Conservation (phyloP, 1,140 invertebrate genomes). For the Diorhabda elongata region DNA sequence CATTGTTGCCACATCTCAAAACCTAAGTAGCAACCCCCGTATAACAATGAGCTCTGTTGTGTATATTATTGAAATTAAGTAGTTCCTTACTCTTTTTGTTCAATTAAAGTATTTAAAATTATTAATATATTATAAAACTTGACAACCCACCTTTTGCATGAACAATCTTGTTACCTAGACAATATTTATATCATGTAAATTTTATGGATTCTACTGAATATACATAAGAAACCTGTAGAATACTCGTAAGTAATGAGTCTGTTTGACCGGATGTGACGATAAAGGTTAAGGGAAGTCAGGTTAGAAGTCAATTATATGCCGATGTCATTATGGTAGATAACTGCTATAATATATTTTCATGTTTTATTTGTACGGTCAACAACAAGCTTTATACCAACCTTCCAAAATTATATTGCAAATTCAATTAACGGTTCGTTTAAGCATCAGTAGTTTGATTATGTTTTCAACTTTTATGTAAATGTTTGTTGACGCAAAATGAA, state of each 20-base stretch:
- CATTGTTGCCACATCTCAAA: too few species aligned
- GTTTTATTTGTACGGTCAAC: not conserved
- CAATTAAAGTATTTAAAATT: not conserved
- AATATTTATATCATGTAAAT: constrained; percentile 11
- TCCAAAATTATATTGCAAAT: not conserved
- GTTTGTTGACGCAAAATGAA: too few species aligned
- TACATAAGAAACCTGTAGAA: constrained; percentile 28
- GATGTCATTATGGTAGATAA: constrained; percentile 29
- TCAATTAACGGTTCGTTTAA: not conserved
- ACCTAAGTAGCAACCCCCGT: too few species aligned
- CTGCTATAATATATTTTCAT: constrained; percentile 11
- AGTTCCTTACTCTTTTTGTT: too few species aligned
- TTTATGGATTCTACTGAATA: constrained; percentile 25
- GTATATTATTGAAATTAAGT: too few species aligned
- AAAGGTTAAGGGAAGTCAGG: constrained; percentile 35
- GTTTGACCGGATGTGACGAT: constrained; percentile 34
- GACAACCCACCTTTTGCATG: not conserved
- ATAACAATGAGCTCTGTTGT: too few species aligned
- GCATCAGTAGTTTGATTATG: too few species aligned
- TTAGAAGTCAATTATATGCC: constrained; percentile 35
- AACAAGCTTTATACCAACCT: not conserved
- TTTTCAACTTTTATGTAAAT: too few species aligned
- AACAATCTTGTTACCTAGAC: not conserved
- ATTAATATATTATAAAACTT: not conserved
- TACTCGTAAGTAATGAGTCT: constrained; percentile 27